Percentiles rank a stretch among this genome's conserved stretches.
Conservation (phyloP, 2,888 invertebrate genomes). For the Phlogophora meticulosa region DNA sequence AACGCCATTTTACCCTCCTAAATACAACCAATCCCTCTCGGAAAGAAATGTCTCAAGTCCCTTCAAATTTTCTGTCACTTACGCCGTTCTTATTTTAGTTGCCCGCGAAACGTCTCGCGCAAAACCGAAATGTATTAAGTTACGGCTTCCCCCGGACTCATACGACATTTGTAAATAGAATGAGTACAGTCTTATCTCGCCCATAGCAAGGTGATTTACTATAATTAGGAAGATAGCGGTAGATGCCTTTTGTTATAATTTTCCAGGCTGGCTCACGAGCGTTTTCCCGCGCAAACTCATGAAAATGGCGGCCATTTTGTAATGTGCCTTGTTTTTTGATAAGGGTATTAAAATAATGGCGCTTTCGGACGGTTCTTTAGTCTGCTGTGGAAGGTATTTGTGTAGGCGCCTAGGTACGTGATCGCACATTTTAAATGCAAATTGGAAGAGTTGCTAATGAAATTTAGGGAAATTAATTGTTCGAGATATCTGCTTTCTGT, state of each 20-base stretch:
- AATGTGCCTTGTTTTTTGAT: slow-evolving; percentile 91
- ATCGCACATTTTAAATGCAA: slow-evolving; percentile 88
- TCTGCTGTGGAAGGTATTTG: slow-evolving; percentile 82
- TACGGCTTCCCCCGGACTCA: slow-evolving; percentile 72
- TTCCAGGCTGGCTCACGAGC: slow-evolving; percentile 89
- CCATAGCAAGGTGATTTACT: slow-evolving; percentile 91
- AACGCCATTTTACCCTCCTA: slow-evolving; percentile 71
- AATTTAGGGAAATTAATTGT: slow-evolving; percentile 80
- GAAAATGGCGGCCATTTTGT: slow-evolving; percentile 90
- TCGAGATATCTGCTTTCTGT: slow-evolving; percentile 65
- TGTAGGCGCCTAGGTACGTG: slow-evolving; percentile 84
- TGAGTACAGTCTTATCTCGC: slow-evolving; percentile 88
- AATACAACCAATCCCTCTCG: slow-evolving; percentile 71
- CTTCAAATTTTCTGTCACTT: slow-evolving; percentile 71
- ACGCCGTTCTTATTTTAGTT: slow-evolving; percentile 70
- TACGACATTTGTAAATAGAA: slow-evolving; percentile 81
- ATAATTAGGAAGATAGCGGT: slow-evolving; percentile 92
- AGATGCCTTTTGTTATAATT: slow-evolving; percentile 91
- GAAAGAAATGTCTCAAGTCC: slow-evolving; percentile 73
- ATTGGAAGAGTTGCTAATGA: slow-evolving; percentile 86
- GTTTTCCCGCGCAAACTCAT: slow-evolving; percentile 89
- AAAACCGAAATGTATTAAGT: slow-evolving; percentile 81
- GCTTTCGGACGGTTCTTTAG: slow-evolving; percentile 86
- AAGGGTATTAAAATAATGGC: slow-evolving; percentile 90
- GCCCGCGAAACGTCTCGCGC: slow-evolving; percentile 71